Base-by-base conservation (phyloP, 2,888 invertebrate genomes). In the Synergus itoensis region DNA sequence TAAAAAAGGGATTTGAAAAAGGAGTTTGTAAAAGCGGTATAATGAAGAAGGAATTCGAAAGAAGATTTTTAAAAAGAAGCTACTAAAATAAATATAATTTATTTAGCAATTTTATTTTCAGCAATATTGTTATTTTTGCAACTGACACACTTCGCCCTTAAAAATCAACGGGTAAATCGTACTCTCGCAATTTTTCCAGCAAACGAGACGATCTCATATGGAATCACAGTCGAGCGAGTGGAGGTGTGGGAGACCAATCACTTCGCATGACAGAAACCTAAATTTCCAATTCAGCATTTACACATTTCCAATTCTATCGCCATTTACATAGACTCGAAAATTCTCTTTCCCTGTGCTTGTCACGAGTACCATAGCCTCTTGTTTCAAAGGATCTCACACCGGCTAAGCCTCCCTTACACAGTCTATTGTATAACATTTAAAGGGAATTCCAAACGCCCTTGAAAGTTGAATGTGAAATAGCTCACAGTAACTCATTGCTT, bases 281-380 rank as follows among this genome's bases (percentile, higher is more conserved):
- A 73, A 73, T 73, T 73, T 73, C 73, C 73, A 73, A 73, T 73
- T 73, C 73, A 73, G 53, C 73, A 73, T 73, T 73, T 73, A 73
- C 53, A 73, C 53, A 73, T 73, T 53, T 73, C 53, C 73, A 53
- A 73, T 73, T 73, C 73, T 73, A 73, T 53, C 73, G 16, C 36
- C 40, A 73, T 73, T 73, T 73, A 73, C 53, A 73, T 53, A 73
- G 36, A 73, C 48, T 53, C 36, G 73, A 73, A 73, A 73, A 53
- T 73, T 73, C 73, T 48, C 40, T 73, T 73, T 53, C 28, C 73
- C n/a, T 18, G 53, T 57, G 45, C 69, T 73, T 73, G n/a, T 36
- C 53, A 53, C 53, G 73, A 73, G 73, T 53, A n/a, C n/a, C n/a
- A n/a, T n/a, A 48, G 53, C 53, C 73, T 53, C n/a, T 21, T 73